Conservation (phyloP, 1,140 invertebrate species). For the Sipha flava region DNA sequence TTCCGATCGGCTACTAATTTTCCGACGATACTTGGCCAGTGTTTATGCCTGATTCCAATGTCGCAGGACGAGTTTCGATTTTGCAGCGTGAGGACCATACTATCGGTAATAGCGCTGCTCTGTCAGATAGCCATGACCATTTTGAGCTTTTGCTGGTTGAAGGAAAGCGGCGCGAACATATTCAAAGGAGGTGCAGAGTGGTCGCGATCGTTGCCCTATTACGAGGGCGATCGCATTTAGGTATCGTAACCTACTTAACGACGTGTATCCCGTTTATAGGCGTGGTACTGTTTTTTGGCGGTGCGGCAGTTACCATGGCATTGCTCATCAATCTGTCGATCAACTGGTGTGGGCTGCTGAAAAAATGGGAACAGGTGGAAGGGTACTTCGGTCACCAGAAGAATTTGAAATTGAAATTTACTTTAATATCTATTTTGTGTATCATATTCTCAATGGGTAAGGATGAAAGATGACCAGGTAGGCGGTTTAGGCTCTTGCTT, state of each 20-base stretch:
- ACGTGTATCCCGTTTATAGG: not conserved
- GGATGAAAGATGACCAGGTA: no score
- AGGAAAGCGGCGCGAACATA: not conserved
- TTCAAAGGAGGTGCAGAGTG: not conserved
- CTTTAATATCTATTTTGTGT: slow-evolving; percentile 18
- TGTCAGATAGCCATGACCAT: not conserved
- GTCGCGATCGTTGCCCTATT: no score
- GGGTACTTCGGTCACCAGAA: slow-evolving; percentile 34
- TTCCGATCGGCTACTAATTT: not conserved
- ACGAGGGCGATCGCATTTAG: no score
- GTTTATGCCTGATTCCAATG: slow-evolving; percentile 3
- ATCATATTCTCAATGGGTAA: slow-evolving; percentile 31
- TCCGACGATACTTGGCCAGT: not conserved
- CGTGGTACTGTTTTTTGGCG: slow-evolving; percentile 37
- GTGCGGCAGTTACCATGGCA: slow-evolving; percentile 36
- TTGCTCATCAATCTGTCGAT: slow-evolving; percentile 43
- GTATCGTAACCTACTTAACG: not conserved
- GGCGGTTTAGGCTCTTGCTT: no score
- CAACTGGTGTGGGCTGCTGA: slow-evolving; percentile 39
- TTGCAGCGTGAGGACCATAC: not conserved
- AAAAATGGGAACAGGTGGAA: slow-evolving; percentile 34
- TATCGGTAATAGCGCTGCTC: not conserved
- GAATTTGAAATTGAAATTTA: slow-evolving; percentile 25
- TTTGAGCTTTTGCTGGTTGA: slow-evolving; percentile 1
- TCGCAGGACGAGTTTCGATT: not conserved